phyloP scores from a whole-genome alignment of 2,797 vertebrate genomes.

The Anguilla obscura region DNA sequence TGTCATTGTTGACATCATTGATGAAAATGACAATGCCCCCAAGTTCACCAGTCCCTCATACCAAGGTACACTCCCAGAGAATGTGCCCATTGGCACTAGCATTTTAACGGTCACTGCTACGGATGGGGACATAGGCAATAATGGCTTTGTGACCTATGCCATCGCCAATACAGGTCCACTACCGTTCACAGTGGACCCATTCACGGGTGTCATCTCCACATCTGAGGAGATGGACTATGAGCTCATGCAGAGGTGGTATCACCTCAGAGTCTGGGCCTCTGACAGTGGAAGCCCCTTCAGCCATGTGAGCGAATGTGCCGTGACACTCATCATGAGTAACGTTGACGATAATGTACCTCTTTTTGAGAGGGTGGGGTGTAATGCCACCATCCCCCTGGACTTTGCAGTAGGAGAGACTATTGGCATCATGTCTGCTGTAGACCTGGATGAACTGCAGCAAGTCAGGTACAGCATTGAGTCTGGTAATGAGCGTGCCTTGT shows the following conservation, averaged over 20 bases:
- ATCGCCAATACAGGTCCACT: slow-evolving; percentile 74
- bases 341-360: slow-evolving; percentile 89
- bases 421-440: slow-evolving; percentile 83
- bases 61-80: slow-evolving; percentile 81
- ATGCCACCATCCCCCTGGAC: slow-evolving; percentile 77
- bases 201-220: slow-evolving; percentile 84
- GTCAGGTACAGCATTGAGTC: slow-evolving; percentile 82
- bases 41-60: slow-evolving; percentile 79
- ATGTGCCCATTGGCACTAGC: slow-evolving; percentile 82
- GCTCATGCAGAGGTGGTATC: slow-evolving; percentile 87
- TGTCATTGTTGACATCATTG: slow-evolving; percentile 77
- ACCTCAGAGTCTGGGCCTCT: slow-evolving; percentile 87
- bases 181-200: slow-evolving; percentile 87
- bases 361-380: slow-evolving; percentile 89
- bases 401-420: slow-evolving; percentile 73
- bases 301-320: slow-evolving; percentile 80
- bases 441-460: slow-evolving; percentile 89
- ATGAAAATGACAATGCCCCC: slow-evolving; percentile 90
- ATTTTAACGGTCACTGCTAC: slow-evolving; percentile 80
- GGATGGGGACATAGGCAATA: slow-evolving; percentile 81
- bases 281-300: slow-evolving; percentile 91
- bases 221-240: slow-evolving; percentile 89
- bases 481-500: slow-evolving; percentile 85
- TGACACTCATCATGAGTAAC: slow-evolving; percentile 88
- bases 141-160: slow-evolving; percentile 83